These are phyloP conservation scores for Romanogobio albipinnatus DNA, from an alignment of 2,113 vertebrate species.

Conservation along the genomic window DNA sequence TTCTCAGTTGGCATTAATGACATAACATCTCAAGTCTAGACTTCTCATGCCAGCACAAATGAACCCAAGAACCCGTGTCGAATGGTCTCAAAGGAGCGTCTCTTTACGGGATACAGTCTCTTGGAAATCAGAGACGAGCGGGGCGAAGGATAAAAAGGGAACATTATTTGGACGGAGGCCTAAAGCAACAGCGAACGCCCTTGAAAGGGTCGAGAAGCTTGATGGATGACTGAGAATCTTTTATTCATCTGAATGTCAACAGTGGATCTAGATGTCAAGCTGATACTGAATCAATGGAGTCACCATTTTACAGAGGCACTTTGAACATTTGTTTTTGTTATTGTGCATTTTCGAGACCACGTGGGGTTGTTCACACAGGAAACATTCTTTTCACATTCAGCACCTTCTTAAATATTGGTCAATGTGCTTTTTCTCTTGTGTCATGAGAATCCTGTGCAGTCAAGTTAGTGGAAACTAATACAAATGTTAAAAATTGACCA, in stretches of 20 bases:
- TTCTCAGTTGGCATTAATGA: constrained; percentile 19
- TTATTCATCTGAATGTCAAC: neutral
- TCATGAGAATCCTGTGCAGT: neutral
- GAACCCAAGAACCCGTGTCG: neutral
- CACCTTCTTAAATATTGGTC: neutral
- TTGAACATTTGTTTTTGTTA: neutral
- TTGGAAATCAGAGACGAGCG: neutral
- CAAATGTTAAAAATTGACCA: neutral
- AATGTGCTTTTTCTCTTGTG: neutral
- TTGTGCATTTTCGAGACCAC: neutral
- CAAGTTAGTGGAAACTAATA: neutral
- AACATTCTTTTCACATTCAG: neutral
- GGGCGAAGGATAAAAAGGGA: neutral
- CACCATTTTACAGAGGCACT: neutral
- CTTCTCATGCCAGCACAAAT: constrained; percentile 26
- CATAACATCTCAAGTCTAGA: constrained; percentile 27
- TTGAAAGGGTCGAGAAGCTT: neutral
- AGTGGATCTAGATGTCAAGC: neutral
- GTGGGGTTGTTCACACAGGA: neutral
- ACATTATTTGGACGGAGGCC: neutral
- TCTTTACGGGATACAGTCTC: constrained; percentile 23
- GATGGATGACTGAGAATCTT: neutral
- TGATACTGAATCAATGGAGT: neutral
- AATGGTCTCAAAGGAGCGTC: neutral
- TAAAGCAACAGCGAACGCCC: neutral